Evolutionary conservation across 2,888 invertebrate genomes (phyloP), one percentile per base, ranked within the genome.

Genomic region (Tetrapedia diversipes): DNA sequence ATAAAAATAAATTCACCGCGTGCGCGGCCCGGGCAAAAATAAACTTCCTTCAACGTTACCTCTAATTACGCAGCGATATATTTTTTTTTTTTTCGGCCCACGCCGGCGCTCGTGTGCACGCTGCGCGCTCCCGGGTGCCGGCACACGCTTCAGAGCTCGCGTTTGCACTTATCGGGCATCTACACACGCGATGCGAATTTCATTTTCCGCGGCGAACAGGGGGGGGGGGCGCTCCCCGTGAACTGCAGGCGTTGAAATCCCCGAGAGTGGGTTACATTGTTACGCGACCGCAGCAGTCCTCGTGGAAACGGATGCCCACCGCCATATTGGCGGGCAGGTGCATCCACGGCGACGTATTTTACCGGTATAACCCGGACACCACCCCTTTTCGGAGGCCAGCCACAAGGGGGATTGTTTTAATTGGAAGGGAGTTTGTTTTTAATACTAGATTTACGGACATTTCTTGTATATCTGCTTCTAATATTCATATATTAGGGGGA

Each of bases 291-390:
- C 56, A 24, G 27, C 37, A 32, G 32, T 39, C 19, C 27, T 16
- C 37, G 61, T 14, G 37, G 49, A 37, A 37, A 34, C 34, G 37
- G 27, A 51, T 75, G 68, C 57, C 45, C 45, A 39, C 14, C 45
- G 24, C 37, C 45, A n/a, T n/a, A n/a, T n/a, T n/a, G 22, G 59
- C 41, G 34, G 54, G 59, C 82, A 82, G 82, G 82, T 83, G 80
- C 73, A 63, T 59, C 57, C 37, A 6, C n/a, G 56, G 24, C 56
- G 65, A 65, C 65, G 65, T 66, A 66, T 57, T 57, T 69, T 29
- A 63, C 51, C 63, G 63, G 54, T 61, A 68, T 61, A 60, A 68
- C 27, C 39, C 24, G n/a, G 37, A 7, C 63, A 69, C 41, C 60
- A 61, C 68, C 61, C 56, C 51, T 51, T 61, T n/a, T n/a, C n/a